Evolutionary conservation across 2,888 invertebrate species (phyloP), one percentile per base, ranked within the genome.

Genomic region (Spialia ferax): DNA sequence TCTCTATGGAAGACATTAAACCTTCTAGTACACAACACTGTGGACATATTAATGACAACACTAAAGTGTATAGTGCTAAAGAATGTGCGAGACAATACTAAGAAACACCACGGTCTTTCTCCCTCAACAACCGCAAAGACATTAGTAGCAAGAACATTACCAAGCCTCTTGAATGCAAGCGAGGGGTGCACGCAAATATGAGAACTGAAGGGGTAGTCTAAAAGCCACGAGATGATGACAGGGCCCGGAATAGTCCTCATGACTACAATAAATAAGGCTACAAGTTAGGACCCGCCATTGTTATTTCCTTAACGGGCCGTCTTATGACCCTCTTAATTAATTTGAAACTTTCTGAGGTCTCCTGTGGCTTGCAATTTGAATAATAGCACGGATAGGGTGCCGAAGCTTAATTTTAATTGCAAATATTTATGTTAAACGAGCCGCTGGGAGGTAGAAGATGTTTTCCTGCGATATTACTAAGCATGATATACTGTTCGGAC

Each of bases 321-420:
- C 93, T 93, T 93, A 93, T 91, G 88, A 81, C 89, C 86, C 90
- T 91, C 92, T 93, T 92, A 93, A 93, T 93, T 93, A 93, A 93
- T 93, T 93, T 93, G 91, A 89, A 93, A 93, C 91, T 93, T 93
- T 92, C 91, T 87, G 89, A 87, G 91, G 91, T 91, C 93, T 91
- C 92, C 91, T 84, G 91, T 88, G 91, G 92, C 87, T 89, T 79
- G 79, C 91, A 85, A 93, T 93, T 93, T 93, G 92, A 93, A 93
- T 93, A 93, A 93, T 92, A 88, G 89, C 91, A 76, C 69, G 81
- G 90, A 92, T 91, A 88, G 92, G 91, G 91, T 84, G 89, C 80
- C 85, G 81, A 79, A 79, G 87, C 85, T 87, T 91, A 89, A 93
- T 93, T 93, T 91, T 93, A 93, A 93, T 93, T 93, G 93, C 91